Base-by-base conservation (phyloP, 2,113 vertebrate genomes). In the Poeciliopsis turrubarensis region DNA sequence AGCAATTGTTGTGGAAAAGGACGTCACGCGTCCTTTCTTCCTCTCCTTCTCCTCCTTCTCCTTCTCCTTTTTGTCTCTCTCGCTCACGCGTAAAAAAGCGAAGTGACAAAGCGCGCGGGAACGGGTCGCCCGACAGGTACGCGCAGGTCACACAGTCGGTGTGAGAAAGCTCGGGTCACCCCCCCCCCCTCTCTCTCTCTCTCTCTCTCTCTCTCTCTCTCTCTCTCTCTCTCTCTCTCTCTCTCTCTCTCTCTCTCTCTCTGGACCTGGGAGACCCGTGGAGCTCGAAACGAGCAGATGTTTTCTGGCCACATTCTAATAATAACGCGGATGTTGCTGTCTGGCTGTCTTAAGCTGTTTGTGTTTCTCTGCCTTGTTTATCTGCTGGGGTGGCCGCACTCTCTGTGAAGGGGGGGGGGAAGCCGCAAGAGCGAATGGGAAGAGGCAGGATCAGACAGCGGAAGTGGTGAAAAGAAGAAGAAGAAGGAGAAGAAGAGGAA, bases 331-430 rank as follows among this genome's bases (percentile, higher is more conserved):
- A 76, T 61, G 75, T 22, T 71, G 67, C 74, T 89, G 86, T 86
- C 83, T 87, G 72, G 72, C n/a, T 78, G 79, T 75, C 83, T 79
- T 77, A 82, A 86, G 84, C 29, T 85, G 86, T 89, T 85, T 88
- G 77, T 84, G 75, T 82, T 82, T 34, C n/a, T 75, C 81, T 75
- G 73, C 66, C 61, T 73, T 89, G 74, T 90, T 85, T 86, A 70
- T 84, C 75, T 79, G 29, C 57, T 12, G 60, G 82, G 66, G 71
- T 64, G 72, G 64, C 60, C 79, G 69, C 77, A 66, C 78, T 77
- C 74, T 51, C 72, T 51, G 26, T 22, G 72, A 37, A 37, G 77
- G 80, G 81, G 77, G 81, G 77, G 73, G 83, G 51, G 77, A 65
- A 79, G 82, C 72, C 22, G 39, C 12, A 85, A 84, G 82, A 78